These are phyloP conservation scores for Enteromius argenteus DNA, from an alignment of 2,797 vertebrate genomes.

Conservation along the genomic window DNA sequence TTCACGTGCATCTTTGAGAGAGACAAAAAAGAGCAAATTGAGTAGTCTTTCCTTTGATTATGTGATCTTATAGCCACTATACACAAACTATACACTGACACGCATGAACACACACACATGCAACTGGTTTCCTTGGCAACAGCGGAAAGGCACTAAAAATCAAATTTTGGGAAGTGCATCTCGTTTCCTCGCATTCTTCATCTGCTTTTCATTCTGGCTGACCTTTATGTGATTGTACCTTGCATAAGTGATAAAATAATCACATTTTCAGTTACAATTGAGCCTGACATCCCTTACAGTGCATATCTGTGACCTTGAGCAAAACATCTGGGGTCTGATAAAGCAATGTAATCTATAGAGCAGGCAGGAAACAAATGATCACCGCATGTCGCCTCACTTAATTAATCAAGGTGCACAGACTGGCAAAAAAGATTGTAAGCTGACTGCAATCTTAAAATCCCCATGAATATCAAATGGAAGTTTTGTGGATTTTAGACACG, in stretches of 20 bases:
- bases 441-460: background rate
- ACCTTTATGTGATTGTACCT: conserved; percentile 32
- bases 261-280: background rate
- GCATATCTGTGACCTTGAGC: conserved; percentile 35
- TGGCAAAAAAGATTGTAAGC: background rate
- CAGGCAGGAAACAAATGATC: background rate
- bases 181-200: conserved; percentile 21
- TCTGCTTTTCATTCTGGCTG: conserved; percentile 26
- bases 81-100: background rate
- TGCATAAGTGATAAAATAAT: conserved; percentile 8
- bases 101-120: background rate
- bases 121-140: conserved; percentile 54
- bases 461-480: background rate
- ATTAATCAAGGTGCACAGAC: conserved; percentile 14
- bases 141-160: conserved; percentile 38
- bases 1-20: background rate
- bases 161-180: conserved; percentile 38
- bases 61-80: background rate
- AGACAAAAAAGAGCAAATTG: background rate
- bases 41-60: conserved; percentile 1
- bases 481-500: background rate
- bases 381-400: background rate
- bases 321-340: conserved; percentile 11
- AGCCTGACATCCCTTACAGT: background rate
- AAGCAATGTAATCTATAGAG: conserved; percentile 9